A percentile compares a stretch with the other conserved stretches of the same genome.
Evolutionary conservation across 1,140 invertebrate genomes (phyloP).

Genomic region (Idris sp.): DNA sequence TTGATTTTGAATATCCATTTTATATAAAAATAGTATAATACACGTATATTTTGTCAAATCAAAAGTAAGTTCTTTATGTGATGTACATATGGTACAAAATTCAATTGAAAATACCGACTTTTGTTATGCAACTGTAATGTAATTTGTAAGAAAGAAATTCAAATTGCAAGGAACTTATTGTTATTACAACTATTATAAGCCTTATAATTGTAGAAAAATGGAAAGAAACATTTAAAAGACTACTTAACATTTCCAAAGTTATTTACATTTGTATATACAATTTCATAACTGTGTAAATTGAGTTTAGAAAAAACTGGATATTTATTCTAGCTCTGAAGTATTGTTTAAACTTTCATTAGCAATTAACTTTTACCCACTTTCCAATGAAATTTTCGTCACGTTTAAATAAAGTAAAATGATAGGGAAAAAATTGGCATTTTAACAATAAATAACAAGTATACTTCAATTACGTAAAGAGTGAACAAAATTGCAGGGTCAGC

Average conservation of each 20-base stretch:
- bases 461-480: too few species aligned
- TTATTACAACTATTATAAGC: constrained; percentile 28
- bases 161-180: constrained; percentile 12
- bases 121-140: constrained; percentile 11
- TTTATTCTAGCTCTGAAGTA: too few species aligned
- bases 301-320: not conserved
- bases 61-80: too few species aligned
- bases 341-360: constrained; percentile 7
- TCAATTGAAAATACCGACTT: not conserved
- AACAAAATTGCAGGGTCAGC: too few species aligned
- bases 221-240: constrained; percentile 4
- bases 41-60: too few species aligned
- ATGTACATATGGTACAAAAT: not conserved
- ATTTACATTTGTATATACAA: not conserved
- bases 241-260: constrained; percentile 14
- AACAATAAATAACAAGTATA: too few species aligned
- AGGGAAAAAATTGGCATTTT: too few species aligned
- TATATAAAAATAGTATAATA: too few species aligned
- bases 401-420: too few species aligned
- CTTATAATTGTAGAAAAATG: constrained; percentile 16
- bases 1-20: too few species aligned
- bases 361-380: constrained; percentile 6
- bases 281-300: not conserved
- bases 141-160: constrained; percentile 27
- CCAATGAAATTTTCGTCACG: not conserved